phyloP scores from a whole-genome alignment of 2,888 invertebrate species.

The Micropterix aruncella region DNA sequence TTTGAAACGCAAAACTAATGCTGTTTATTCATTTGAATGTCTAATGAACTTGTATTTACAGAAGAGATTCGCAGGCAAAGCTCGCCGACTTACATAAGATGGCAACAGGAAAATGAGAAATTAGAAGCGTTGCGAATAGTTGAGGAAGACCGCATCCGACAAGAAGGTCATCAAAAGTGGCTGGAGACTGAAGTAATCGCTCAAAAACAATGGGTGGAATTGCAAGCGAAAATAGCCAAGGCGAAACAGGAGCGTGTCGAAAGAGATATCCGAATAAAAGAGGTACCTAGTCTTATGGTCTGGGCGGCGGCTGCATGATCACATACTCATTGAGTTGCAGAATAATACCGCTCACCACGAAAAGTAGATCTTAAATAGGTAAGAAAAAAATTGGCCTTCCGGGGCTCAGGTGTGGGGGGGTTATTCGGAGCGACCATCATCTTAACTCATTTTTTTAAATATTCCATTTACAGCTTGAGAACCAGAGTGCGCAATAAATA shows the following conservation, averaged over 20 bases:
- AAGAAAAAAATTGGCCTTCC: too few relatives aligned
- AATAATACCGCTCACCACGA: too few relatives aligned
- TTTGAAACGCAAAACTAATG: too few relatives aligned
- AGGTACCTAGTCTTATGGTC: conserved; percentile 22
- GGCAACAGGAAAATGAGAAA: conserved; percentile 36
- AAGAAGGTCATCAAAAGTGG: conserved; percentile 51
- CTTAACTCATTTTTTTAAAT: too few relatives aligned
- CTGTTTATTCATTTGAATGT: too few relatives aligned
- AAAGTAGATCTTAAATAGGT: too few relatives aligned
- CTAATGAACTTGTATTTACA: conserved; percentile 14
- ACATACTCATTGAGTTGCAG: too few relatives aligned
- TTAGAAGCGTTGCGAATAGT: conserved; percentile 36
- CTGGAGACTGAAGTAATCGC: conserved; percentile 48
- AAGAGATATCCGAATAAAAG: conserved; percentile 40
- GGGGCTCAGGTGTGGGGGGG: too few relatives aligned
- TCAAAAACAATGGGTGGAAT: conserved; percentile 45
- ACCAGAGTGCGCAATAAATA: too few relatives aligned
- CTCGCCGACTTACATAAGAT: conserved; percentile 35
- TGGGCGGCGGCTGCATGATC: too few relatives aligned
- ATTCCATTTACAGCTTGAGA: too few relatives aligned
- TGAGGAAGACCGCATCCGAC: conserved; percentile 38
- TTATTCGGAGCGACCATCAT: too few relatives aligned
- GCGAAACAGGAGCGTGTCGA: conserved; percentile 41
- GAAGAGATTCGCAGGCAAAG: conserved; percentile 22
- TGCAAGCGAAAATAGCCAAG: conserved; percentile 40